Evolutionary conservation across 1,140 invertebrate species (phyloP).

Genomic region (Hycleus cichorii): DNA sequence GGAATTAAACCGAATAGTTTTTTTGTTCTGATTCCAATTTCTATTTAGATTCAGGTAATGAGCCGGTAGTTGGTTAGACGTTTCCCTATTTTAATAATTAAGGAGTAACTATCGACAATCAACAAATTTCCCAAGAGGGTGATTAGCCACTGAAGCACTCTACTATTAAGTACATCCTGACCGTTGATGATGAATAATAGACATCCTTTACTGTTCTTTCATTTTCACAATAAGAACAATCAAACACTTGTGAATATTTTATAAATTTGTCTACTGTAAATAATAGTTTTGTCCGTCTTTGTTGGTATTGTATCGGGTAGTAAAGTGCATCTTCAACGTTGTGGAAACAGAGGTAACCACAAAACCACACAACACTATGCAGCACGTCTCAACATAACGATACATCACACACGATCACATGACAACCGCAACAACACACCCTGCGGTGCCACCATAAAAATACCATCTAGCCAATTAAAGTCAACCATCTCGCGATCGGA

Average conservation of each 20-base stretch:
- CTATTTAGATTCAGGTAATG: not conserved
- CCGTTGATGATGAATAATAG: not conserved
- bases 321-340: conserved; percentile 13
- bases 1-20: too few species aligned
- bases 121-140: conserved; percentile 19
- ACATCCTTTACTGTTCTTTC: not conserved
- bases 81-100: conserved; percentile 11
- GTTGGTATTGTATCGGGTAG: not conserved
- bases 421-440: conserved; percentile 8
- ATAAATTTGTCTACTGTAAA: not conserved
- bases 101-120: conserved; percentile 16
- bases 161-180: conserved; percentile 1
- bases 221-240: not conserved
- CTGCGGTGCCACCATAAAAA: conserved; percentile 10
- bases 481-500: too few species aligned
- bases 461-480: not conserved
- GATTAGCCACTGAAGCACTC: conserved; percentile 11
- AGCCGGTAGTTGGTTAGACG: not conserved
- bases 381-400: conserved; percentile 8
- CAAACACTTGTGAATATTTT: not conserved
- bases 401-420: conserved; percentile 12
- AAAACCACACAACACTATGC: conserved; percentile 12
- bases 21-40: not conserved
- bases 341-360: conserved; percentile 10
- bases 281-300: not conserved